Percentiles rank a stretch among this genome's conserved stretches.
Conservation (phyloP, 2,888 invertebrate species). For the Polymixis flavicincta region DNA sequence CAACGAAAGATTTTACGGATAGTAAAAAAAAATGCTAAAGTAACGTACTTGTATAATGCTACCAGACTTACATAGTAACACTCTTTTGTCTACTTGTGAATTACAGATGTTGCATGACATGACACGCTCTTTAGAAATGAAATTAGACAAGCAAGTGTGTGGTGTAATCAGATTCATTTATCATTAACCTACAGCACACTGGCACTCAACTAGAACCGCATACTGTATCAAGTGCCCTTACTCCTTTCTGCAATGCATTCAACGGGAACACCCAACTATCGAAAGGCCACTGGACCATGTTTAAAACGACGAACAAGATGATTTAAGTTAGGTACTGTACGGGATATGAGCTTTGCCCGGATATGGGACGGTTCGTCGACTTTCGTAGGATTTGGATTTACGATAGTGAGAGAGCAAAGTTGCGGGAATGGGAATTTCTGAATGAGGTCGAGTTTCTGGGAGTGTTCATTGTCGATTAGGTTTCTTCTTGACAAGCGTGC, state of each 20-base stretch:
- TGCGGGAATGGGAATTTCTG: not conserved
- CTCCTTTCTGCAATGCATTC: constrained; percentile 6
- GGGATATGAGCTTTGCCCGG: constrained; percentile 32
- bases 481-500: not conserved
- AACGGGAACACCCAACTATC: constrained; percentile 19
- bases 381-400: constrained; percentile 27
- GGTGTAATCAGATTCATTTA: not conserved
- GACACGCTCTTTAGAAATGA: not conserved
- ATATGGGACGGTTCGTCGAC: constrained; percentile 34
- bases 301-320: constrained; percentile 28
- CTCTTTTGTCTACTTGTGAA: not conserved
- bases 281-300: constrained; percentile 22
- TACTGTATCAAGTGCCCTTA: constrained; percentile 5
- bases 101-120: not conserved
- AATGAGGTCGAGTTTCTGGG: not conserved
- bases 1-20: not conserved
- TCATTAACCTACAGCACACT: not conserved
- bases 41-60: not conserved
- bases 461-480: not conserved
- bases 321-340: constrained; percentile 19
- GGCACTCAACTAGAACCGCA: constrained; percentile 8
- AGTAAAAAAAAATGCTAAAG: not conserved
- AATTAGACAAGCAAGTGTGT: constrained; percentile 12
- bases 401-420: constrained; percentile 7
- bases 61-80: not conserved